Percentiles rank a stretch among this genome's conserved stretches.
Evolutionary conservation across 2,797 vertebrate genomes (phyloP).

Genomic region (Eulemur mongoz): DNA sequence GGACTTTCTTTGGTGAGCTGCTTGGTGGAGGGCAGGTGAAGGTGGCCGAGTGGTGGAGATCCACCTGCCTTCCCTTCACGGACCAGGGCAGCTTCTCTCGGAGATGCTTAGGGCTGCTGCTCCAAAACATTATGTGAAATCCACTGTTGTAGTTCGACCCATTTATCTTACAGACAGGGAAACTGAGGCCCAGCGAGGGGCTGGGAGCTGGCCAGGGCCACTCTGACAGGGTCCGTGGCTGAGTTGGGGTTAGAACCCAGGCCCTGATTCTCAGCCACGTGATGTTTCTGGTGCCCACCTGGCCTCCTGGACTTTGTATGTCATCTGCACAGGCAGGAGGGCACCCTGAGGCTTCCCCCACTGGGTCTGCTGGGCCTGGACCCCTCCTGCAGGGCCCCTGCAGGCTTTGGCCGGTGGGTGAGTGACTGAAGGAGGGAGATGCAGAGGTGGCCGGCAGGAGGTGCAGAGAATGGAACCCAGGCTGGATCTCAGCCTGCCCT

Average conservation of each 20-base stretch:
- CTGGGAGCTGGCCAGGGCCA: background rate
- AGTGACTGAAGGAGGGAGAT: background rate
- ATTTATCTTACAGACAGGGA: background rate
- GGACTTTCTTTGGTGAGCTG: background rate
- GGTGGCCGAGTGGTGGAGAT: no score
- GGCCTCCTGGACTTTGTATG: background rate
- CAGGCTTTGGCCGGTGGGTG: background rate
- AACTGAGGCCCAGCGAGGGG: background rate
- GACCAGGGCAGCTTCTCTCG: background rate
- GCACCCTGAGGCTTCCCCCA: background rate
- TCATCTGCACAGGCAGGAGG: background rate
- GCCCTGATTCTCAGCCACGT: background rate
- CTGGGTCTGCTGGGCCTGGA: background rate
- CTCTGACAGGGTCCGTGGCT: background rate
- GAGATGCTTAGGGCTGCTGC: background rate
- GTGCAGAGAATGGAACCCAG: background rate
- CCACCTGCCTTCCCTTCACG: background rate
- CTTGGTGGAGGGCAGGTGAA: background rate
- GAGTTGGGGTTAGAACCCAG: background rate
- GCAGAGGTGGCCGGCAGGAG: background rate
- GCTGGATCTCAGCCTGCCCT: background rate
- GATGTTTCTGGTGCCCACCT: background rate
- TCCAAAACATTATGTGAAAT: background rate
- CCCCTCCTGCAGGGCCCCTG: background rate
- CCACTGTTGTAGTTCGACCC: background rate